Conservation (phyloP, 2,888 invertebrate genomes). For the Syrphus vitripennis region DNA sequence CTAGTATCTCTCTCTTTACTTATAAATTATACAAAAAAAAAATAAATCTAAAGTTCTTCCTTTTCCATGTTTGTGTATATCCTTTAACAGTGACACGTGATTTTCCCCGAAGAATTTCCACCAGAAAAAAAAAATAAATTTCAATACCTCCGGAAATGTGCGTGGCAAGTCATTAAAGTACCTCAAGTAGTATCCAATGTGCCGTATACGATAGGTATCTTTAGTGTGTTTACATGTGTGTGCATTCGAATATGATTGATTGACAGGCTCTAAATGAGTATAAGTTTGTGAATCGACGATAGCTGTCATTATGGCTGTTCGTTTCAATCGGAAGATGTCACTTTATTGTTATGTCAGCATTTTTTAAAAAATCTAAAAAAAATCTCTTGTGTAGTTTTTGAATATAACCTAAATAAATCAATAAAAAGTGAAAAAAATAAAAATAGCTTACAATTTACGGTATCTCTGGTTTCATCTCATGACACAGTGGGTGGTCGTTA, state of each 20-base stretch:
- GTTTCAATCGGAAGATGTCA: constrained; percentile 33
- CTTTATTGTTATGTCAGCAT: constrained; percentile 33
- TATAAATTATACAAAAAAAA: not conserved
- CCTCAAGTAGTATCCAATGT: constrained; percentile 26
- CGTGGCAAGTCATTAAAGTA: constrained; percentile 15
- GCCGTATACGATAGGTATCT: constrained; percentile 20
- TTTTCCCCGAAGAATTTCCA: not conserved
- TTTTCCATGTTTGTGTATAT: constrained; percentile 18
- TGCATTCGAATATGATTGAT: constrained; percentile 60
- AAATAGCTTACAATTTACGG: constrained; percentile 1
- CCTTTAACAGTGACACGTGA: constrained; percentile 45
- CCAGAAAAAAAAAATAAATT: constrained; percentile 5
- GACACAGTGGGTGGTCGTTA: not conserved
- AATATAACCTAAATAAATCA: not conserved
- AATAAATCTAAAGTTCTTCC: not conserved
- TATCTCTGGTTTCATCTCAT: not conserved
- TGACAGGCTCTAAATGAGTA: constrained; percentile 55
- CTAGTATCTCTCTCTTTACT: not conserved
- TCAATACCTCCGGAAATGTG: constrained; percentile 5
- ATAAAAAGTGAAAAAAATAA: not conserved
- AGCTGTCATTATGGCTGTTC: constrained; percentile 56
- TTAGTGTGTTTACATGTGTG: constrained; percentile 65
- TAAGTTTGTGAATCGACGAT: constrained; percentile 47
- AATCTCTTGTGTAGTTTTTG: not conserved
- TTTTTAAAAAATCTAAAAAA: not conserved